Percentiles rank a stretch among this genome's conserved stretches.
Conservation (phyloP, 1,140 invertebrate genomes). For the Magallana angulata region DNA sequence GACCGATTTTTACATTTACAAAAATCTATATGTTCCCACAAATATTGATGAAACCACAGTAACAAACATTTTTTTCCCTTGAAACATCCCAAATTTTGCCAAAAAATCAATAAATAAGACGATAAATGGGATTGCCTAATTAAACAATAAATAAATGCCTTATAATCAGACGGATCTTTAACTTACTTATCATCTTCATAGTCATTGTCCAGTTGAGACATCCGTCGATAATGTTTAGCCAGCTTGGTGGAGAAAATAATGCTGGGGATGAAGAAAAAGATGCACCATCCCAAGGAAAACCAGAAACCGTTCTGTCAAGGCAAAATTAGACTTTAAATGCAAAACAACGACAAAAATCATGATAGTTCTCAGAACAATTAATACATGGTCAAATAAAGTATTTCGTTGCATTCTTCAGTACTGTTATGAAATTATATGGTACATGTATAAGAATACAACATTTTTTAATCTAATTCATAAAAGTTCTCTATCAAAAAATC, state of each 20-base stretch:
- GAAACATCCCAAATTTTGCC: neutral
- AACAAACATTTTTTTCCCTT: too few species aligned
- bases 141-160: neutral
- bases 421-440: too few species aligned
- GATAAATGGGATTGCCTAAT: neutral
- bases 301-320: conserved; percentile 91
- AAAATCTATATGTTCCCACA: too few species aligned
- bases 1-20: too few species aligned
- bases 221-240: conserved; percentile 77
- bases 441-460: too few species aligned
- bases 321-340: neutral
- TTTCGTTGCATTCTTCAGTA: too few species aligned
- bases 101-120: neutral
- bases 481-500: too few species aligned
- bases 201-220: neutral
- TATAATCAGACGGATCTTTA: neutral
- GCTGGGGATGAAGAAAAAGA: conserved; percentile 89
- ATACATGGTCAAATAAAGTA: too few species aligned
- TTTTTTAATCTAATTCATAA: too few species aligned
- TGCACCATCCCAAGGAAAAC: conserved; percentile 89
- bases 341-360: neutral
- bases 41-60: too few species aligned
- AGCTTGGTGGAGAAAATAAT: conserved; percentile 89
- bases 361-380: too few species aligned
- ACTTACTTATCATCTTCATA: conserved; percentile 9